A percentile compares a stretch with the other conserved stretches of the same genome.
These are phyloP conservation scores for Sthenelais limicola DNA, from an alignment of 2,888 invertebrate species.

Conservation along the genomic window DNA sequence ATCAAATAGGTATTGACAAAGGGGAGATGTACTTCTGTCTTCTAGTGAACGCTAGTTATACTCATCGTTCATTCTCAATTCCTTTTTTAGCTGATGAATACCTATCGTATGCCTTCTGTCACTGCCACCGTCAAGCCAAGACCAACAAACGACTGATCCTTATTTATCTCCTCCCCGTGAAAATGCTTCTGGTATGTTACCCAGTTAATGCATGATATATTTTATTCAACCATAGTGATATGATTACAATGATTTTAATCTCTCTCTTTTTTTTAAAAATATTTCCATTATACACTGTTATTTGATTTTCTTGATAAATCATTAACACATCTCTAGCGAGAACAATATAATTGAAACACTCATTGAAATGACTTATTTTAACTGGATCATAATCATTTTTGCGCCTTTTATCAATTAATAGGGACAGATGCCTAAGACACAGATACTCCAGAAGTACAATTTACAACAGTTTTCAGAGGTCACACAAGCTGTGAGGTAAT, in stretches of 20 bases:
- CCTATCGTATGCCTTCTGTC: slow-evolving; percentile 91
- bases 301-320: not conserved
- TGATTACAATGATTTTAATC: too few relatives aligned
- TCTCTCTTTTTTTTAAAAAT: not conserved
- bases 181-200: slow-evolving; percentile 84
- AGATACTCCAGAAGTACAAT: slow-evolving; percentile 89
- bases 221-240: too few relatives aligned
- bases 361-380: not conserved
- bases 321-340: not conserved
- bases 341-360: not conserved
- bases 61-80: too few relatives aligned
- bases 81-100: slow-evolving; percentile 84
- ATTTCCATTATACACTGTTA: not conserved
- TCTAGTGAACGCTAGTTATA: too few relatives aligned
- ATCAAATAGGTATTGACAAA: too few relatives aligned
- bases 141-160: slow-evolving; percentile 94
- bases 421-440: slow-evolving; percentile 92
- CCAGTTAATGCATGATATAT: too few relatives aligned
- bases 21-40: too few relatives aligned
- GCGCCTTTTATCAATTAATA: slow-evolving; percentile 53
- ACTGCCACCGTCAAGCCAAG: slow-evolving; percentile 83
- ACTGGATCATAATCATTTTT: too few relatives aligned
- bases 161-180: slow-evolving; percentile 95
- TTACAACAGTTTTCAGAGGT: slow-evolving; percentile 92
- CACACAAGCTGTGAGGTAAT: slow-evolving; percentile 84